Evolutionary conservation across 2,888 invertebrate species (phyloP).

Genomic region (Eustalomyia histrio): DNA sequence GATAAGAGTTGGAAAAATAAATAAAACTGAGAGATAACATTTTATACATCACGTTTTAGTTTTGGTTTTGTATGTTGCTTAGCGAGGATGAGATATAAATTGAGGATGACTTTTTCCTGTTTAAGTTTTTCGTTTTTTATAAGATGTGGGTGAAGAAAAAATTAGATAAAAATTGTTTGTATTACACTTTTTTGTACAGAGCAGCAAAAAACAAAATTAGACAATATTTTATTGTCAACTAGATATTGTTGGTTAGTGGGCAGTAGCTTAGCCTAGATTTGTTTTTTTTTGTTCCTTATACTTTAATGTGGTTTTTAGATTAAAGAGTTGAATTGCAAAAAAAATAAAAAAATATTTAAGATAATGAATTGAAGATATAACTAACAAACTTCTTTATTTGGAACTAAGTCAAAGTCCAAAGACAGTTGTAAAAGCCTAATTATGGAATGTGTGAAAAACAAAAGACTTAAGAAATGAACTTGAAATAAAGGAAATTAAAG

Average conservation of each 20-base stretch:
- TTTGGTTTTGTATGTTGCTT: not conserved
- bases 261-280: conserved; percentile 45
- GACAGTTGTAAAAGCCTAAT: too few relatives aligned
- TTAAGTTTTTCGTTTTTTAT: not conserved
- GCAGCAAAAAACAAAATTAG: conserved; percentile 6
- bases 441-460: too few relatives aligned
- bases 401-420: too few relatives aligned
- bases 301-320: too few relatives aligned
- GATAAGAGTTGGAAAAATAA: conserved; percentile 46
- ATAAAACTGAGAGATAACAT: conserved; percentile 57
- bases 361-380: too few relatives aligned
- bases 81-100: conserved; percentile 20
- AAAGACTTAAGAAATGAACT: too few relatives aligned
- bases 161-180: conserved; percentile 21
- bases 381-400: too few relatives aligned
- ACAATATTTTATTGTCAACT: conserved; percentile 49
- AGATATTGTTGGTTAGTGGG: conserved; percentile 35
- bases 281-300: conserved; percentile 1
- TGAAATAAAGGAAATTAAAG: too few relatives aligned
- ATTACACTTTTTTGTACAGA: not conserved
- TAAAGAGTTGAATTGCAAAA: too few relatives aligned
- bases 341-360: too few relatives aligned
- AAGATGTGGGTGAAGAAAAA: conserved; percentile 52
- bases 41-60: conserved; percentile 60
- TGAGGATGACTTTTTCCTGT: conserved; percentile 34